These are phyloP conservation scores for Paraescarpia echinospica DNA, from an alignment of 1,140 invertebrate species.

Conservation along the genomic window DNA sequence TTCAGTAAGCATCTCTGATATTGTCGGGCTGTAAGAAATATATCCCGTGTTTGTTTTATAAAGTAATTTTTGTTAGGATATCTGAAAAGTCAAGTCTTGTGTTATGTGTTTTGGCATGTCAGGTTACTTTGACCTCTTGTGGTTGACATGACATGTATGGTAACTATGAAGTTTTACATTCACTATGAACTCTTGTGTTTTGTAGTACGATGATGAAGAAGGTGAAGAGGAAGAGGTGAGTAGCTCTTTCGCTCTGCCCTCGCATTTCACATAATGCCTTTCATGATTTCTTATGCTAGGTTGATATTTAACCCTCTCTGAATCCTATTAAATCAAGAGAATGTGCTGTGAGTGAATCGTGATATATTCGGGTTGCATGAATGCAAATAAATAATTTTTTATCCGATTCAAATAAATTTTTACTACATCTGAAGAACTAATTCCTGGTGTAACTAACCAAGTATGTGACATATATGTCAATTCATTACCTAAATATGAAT, in stretches of 20 bases:
- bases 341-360: no score
- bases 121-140: not conserved
- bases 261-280: not conserved
- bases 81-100: not conserved
- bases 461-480: no score
- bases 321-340: no score
- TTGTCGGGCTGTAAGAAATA: not conserved
- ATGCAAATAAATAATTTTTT: no score
- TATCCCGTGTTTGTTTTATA: no score
- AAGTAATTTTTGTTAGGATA: no score
- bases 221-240: constrained; percentile 15
- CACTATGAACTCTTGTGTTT: not conserved
- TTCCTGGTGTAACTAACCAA: no score
- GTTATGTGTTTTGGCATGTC: not conserved
- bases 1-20: not conserved
- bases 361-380: no score
- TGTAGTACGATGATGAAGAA: constrained; percentile 8
- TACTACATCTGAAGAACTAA: no score
- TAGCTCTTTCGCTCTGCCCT: not conserved
- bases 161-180: no score
- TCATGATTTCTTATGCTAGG: not conserved
- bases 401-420: no score
- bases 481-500: no score
- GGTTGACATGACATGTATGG: not conserved
- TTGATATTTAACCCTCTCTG: not conserved